A percentile compares a stretch with the other conserved stretches of the same genome.
Conservation (phyloP, 2,113 vertebrate species). For the Suncus etruscus region DNA sequence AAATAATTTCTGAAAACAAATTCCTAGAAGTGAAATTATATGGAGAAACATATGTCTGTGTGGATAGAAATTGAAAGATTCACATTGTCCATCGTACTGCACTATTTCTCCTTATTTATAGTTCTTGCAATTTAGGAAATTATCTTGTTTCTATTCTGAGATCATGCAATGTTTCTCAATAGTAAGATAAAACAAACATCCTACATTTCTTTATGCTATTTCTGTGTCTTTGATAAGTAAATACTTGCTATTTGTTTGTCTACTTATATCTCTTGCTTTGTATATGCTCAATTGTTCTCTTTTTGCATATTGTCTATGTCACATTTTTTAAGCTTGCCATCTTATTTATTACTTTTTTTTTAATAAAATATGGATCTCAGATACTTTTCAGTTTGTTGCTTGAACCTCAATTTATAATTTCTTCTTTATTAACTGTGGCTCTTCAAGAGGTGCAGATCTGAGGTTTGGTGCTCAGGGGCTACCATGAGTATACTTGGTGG, state of each 20-base stretch:
- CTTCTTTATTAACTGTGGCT: too few species aligned
- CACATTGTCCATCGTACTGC: neutral
- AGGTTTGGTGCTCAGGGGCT: too few species aligned
- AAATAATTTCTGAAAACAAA: conserved; percentile 20
- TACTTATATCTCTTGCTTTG: neutral
- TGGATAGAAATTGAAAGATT: neutral
- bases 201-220: neutral
- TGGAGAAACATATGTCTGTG: neutral
- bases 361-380: neutral
- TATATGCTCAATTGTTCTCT: neutral
- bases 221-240: too few species aligned
- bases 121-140: neutral
- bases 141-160: neutral
- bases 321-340: neutral
- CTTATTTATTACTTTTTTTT: neutral
- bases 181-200: conserved; percentile 6
- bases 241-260: too few species aligned
- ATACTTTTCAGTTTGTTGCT: neutral
- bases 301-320: neutral
- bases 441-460: too few species aligned
- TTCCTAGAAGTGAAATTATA: neutral
- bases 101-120: neutral
- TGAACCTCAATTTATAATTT: conserved; percentile 33
- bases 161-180: neutral
- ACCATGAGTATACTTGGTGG: too few species aligned